These are phyloP conservation scores for Chionomys nivalis DNA, from an alignment of 2,113 vertebrate genomes.

Conservation along the genomic window DNA sequence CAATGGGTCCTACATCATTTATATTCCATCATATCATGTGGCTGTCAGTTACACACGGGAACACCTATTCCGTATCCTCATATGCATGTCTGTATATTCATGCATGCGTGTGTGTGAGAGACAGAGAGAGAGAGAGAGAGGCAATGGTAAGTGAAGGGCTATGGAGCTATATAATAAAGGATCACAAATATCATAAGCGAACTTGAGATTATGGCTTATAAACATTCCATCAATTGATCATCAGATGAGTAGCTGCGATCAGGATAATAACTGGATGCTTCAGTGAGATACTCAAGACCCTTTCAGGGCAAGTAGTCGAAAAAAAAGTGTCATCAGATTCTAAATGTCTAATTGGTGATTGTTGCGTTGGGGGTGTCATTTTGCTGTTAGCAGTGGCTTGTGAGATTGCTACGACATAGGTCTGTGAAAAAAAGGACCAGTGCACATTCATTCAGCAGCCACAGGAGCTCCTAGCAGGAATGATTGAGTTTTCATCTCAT, in stretches of 20 bases:
- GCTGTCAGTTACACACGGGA: background rate
- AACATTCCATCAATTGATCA: background rate
- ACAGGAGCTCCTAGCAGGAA: background rate
- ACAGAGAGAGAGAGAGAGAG: background rate
- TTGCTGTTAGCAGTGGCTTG: background rate
- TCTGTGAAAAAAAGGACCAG: background rate
- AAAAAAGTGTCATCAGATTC: background rate
- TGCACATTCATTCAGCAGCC: background rate
- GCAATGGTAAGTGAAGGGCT: background rate
- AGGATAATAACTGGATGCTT: background rate
- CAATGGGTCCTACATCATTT: background rate
- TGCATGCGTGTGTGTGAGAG: background rate
- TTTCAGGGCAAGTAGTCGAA: conserved; percentile 7
- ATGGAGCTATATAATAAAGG: background rate
- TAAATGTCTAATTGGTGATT: background rate
- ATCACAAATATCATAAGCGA: conserved; percentile 12
- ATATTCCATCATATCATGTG: background rate
- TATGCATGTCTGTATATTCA: background rate
- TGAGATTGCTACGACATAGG: background rate
- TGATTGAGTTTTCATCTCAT: conserved; percentile 15
- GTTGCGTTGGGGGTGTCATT: conserved; percentile 26
- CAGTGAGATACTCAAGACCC: background rate
- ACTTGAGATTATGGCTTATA: background rate
- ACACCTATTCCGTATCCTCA: background rate
- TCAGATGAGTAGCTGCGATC: background rate